These are phyloP conservation scores for Chaetoderma sp. DNA, from an alignment of 2,888 invertebrate genomes.

Conservation along the genomic window DNA sequence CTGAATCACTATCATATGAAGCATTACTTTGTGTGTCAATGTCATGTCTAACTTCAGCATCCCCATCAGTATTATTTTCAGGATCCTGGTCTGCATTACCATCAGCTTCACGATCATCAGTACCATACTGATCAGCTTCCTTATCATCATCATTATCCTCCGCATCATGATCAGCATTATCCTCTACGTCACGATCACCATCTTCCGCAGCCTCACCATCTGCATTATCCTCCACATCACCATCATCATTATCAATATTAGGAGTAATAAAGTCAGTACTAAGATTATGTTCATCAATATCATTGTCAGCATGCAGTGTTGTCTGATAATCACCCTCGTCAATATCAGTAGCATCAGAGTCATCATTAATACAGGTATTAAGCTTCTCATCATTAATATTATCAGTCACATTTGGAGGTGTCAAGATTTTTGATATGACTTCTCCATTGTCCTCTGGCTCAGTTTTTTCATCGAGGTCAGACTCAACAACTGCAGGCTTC, in stretches of 20 bases:
- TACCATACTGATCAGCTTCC: not conserved
- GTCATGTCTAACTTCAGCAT: conserved; percentile 19
- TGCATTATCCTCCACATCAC: conserved; percentile 36
- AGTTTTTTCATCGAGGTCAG: conserved; percentile 27
- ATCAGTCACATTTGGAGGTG: too few species aligned
- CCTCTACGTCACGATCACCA: not conserved
- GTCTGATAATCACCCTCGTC: conserved; percentile 29
- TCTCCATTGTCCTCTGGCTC: conserved; percentile 11
- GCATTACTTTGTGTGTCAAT: conserved; percentile 32
- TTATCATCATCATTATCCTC: conserved; percentile 17
- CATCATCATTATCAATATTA: conserved; percentile 33
- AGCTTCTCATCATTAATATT: too few species aligned
- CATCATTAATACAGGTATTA: too few species aligned
- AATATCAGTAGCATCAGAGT: conserved; percentile 1
- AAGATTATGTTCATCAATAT: too few species aligned
- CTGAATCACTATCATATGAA: conserved; percentile 28
- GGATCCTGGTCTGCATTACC: not conserved
- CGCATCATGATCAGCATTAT: not conserved
- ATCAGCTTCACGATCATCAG: not conserved
- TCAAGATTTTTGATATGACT: not conserved
- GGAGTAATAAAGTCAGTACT: too few species aligned
- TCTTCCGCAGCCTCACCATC: conserved; percentile 24
- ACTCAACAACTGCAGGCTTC: conserved; percentile 22
- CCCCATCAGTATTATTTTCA: conserved; percentile 1
- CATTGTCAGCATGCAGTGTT: not conserved